Conservation (phyloP, 2,113 vertebrate species). For the Manacus vitellinus region DNA sequence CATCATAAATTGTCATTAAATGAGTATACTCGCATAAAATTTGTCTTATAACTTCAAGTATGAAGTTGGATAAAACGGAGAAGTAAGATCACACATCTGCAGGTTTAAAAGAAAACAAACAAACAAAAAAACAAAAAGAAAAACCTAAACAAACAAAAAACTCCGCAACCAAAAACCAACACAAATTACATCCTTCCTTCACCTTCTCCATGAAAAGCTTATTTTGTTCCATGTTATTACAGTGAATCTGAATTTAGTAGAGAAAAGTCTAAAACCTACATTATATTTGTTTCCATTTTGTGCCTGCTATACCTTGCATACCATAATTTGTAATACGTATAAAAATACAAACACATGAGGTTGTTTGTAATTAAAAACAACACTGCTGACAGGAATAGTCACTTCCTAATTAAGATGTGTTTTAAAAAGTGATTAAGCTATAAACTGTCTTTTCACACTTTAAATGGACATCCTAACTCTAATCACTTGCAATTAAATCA, state of each 20-base stretch:
- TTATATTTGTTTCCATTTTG: not conserved
- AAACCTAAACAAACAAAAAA: not conserved
- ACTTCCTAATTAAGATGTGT: constrained; percentile 38
- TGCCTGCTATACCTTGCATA: not conserved
- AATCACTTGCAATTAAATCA: constrained; percentile 52
- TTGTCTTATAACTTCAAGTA: not conserved
- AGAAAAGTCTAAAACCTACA: not conserved
- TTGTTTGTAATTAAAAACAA: constrained; percentile 3
- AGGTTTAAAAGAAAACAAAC: not conserved
- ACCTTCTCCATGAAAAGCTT: not conserved
- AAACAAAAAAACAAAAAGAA: not conserved
- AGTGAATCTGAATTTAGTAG: not conserved
- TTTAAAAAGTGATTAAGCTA: constrained; percentile 48
- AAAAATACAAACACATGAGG: not conserved
- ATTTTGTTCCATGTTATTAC: not conserved
- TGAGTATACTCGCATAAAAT: not conserved
- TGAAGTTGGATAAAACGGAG: not conserved
- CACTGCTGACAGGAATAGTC: constrained; percentile 4
- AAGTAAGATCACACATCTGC: not conserved
- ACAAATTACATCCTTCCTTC: not conserved
- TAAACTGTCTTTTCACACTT: constrained; percentile 26
- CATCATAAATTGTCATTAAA: not conserved
- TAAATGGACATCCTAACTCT: constrained; percentile 51
- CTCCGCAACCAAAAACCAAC: accelerated
- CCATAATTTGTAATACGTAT: not conserved